Percentiles rank a stretch among this genome's conserved stretches.
Conservation (phyloP, 1,140 invertebrate genomes). For the Phymorhynchus buccinoides region DNA sequence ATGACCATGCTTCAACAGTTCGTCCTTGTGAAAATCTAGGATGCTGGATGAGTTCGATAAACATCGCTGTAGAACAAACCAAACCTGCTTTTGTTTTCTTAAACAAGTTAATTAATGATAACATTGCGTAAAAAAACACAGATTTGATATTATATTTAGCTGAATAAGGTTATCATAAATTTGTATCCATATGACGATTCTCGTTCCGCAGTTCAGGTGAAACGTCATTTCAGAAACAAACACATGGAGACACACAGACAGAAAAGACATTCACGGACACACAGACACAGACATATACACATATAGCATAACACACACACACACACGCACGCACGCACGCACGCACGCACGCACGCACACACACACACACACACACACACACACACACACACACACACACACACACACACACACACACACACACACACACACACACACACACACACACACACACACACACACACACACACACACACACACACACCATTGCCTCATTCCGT, state of each 20-base stretch:
- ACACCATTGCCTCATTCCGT: no score
- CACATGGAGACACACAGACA: not conserved
- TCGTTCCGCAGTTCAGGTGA: not conserved
- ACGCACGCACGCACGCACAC: not conserved
- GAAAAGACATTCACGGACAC: not conserved
- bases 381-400: not conserved
- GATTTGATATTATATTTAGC: no score
- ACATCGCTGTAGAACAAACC: no score
- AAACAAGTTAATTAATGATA: no score
- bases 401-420: conserved; percentile 11
- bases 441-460: not conserved
- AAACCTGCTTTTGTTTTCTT: no score
- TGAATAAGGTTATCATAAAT: no score
- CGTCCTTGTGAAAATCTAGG: no score
- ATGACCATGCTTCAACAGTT: no score
- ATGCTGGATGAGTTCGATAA: no score
- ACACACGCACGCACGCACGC: not conserved
- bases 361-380: not conserved
- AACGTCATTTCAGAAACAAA: not conserved
- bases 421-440: not conserved
- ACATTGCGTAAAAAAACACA: no score
- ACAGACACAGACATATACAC: conserved; percentile 3
- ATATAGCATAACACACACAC: not conserved
- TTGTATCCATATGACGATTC: no score
- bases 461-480: conserved; percentile 3